Evolutionary conservation across 92 coral and sea anemone genomes (phyloP), one percentile per base, ranked within the genome.

Genomic region (Phymanthus crucifer): DNA sequence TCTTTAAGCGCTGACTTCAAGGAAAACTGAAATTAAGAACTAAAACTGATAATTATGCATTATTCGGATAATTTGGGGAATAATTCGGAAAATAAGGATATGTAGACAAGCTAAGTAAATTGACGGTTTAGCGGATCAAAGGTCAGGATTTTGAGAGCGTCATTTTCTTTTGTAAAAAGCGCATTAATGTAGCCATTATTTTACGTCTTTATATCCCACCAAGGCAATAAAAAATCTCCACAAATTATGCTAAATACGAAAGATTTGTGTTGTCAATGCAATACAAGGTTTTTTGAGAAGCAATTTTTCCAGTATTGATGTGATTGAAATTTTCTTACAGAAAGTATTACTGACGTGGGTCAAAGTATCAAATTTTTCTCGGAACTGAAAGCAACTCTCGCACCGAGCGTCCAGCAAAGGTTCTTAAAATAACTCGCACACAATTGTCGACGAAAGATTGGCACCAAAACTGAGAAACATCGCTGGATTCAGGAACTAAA

Each of bases 291-390:
- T 9, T 9, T 45, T 45, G 10, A 17, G 10, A 9, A 45, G 2
- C 16, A n/a, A n/a, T 45, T 11, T 1, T 45, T 45, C 16, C 13
- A 11, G 16, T 11, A 45, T 45, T 45, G 10, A 45, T 45, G 50
- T 9, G 10, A 17, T 11, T 9, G 10, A n/a, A n/a, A n/a, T n/a
- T n/a, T n/a, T n/a, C n/a, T n/a, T n/a, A n/a, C n/a, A n/a, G n/a
- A n/a, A n/a, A n/a, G n/a, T n/a, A n/a, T n/a, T n/a, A n/a, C n/a
- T n/a, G n/a, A n/a, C n/a, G n/a, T n/a, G n/a, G n/a, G n/a, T n/a
- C 19, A 54, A 54, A 54, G 64, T 54, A 54, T 54, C 64, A 54
- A 54, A 54, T 54, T 54, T 54, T 54, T 54, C 64, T 54, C 21
- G 21, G 64, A 54, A 54, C n/a, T n/a, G n/a, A n/a, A n/a, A n/a